Conservation (phyloP, 2,113 vertebrate species). For the Eubucco bourcierii region DNA sequence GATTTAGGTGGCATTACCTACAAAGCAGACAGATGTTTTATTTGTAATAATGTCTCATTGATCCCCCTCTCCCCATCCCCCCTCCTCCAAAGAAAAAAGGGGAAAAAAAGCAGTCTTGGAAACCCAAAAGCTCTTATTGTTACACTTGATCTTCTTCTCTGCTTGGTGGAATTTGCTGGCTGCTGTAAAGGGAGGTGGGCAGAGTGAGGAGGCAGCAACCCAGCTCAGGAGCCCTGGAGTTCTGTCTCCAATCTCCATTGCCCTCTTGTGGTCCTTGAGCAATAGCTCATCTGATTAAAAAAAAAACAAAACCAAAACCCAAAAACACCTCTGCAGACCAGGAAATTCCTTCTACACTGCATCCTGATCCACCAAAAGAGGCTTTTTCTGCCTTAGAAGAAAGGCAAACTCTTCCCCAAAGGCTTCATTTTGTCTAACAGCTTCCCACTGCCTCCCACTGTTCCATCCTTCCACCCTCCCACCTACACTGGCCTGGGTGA, state of each 20-base stretch:
- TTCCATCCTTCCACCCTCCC: background rate
- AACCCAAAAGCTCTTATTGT: background rate
- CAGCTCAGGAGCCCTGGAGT: background rate
- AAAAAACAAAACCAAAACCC: no score
- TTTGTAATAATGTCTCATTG: conserved; percentile 23
- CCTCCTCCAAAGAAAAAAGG: no score
- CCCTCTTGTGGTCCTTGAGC: conserved; percentile 46
- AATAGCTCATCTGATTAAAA: background rate
- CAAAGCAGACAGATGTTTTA: background rate
- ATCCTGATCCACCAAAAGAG: background rate
- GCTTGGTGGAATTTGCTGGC: background rate
- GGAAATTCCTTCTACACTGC: background rate
- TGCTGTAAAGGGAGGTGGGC: background rate
- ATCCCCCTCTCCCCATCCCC: background rate
- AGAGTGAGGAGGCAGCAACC: background rate
- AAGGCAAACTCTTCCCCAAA: background rate
- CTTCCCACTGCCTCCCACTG: background rate
- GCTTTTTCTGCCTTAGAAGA: background rate
- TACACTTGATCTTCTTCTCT: background rate
- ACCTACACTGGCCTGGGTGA: conserved; percentile 4
- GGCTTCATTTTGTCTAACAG: background rate
- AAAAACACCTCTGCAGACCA: background rate
- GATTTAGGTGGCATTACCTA: background rate
- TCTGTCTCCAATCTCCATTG: conserved; percentile 39
- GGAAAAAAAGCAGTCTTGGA: background rate